Evolutionary conservation across 2,797 vertebrate species (phyloP).

Genomic region (Delichon dasypus): DNA sequence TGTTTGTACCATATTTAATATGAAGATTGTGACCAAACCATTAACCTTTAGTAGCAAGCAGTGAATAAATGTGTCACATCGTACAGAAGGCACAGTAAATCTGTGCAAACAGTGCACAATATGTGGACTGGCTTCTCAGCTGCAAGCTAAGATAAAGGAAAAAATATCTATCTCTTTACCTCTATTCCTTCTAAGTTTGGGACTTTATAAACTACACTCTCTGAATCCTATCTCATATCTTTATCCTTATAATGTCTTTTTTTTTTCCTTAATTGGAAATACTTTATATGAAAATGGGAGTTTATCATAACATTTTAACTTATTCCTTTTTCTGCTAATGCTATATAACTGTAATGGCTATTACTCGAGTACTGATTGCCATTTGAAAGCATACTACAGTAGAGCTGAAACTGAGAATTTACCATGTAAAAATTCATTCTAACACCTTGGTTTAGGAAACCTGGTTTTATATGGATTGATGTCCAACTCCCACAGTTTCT

Average conservation of each 20-base stretch:
- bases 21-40: constrained; percentile 9
- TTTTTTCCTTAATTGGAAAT: not conserved
- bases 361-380: not conserved
- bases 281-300: not conserved
- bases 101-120: not conserved
- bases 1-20: constrained; percentile 20
- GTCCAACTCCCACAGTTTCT: not conserved
- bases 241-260: not conserved
- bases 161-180: not conserved
- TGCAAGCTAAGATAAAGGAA: not conserved
- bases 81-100: constrained; percentile 18
- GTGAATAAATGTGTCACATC: constrained; percentile 18
- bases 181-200: not conserved
- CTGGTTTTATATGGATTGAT: not conserved
- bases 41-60: constrained; percentile 19
- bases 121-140: not conserved
- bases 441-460: not conserved
- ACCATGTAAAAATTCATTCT: not conserved
- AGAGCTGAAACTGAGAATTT: not conserved
- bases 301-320: not conserved
- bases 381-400: not conserved
- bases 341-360: not conserved
- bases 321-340: not conserved
- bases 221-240: not conserved
- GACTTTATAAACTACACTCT: not conserved